phyloP scores from a whole-genome alignment of 92 coral and sea anemone species.

The Diadumene lineata region DNA sequence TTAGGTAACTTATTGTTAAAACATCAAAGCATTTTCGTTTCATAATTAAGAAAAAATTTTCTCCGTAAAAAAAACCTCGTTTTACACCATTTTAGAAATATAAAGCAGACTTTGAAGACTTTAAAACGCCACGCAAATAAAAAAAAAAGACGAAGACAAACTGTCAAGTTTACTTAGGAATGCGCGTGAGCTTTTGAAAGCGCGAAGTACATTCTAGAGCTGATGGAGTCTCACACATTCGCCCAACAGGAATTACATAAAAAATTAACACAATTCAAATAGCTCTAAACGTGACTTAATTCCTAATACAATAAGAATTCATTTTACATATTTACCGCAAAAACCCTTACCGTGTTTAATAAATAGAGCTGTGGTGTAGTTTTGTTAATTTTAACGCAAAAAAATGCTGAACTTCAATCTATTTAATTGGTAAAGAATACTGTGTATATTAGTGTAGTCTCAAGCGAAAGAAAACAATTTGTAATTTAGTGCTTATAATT shows the following conservation, averaged over 20 bases:
- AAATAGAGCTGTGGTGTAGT: conserved; percentile 14
- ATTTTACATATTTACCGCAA: conserved; percentile 9
- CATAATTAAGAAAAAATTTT: conserved; percentile 9
- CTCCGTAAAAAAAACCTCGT: not conserved
- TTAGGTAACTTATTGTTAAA: conserved; percentile 18
- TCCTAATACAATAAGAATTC: conserved; percentile 1
- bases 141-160: too few species aligned
- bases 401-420: conserved; percentile 2
- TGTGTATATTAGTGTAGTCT: not conserved
- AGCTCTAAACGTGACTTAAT: conserved; percentile 35
- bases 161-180: not conserved
- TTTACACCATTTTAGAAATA: not conserved
- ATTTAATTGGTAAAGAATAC: conserved; percentile 12
- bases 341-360: not conserved
- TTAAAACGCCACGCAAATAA: too few species aligned
- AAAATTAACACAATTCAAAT: conserved; percentile 17
- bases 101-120: too few species aligned
- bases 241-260: not conserved
- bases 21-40: not conserved
- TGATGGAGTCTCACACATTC: not conserved
- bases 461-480: not conserved
- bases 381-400: conserved; percentile 19
- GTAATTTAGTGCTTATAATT: too few species aligned
- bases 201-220: not conserved
- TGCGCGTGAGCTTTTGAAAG: not conserved